Base-by-base conservation (phyloP, 2,797 vertebrate genomes). In the Taeniopygia guttata region DNA sequence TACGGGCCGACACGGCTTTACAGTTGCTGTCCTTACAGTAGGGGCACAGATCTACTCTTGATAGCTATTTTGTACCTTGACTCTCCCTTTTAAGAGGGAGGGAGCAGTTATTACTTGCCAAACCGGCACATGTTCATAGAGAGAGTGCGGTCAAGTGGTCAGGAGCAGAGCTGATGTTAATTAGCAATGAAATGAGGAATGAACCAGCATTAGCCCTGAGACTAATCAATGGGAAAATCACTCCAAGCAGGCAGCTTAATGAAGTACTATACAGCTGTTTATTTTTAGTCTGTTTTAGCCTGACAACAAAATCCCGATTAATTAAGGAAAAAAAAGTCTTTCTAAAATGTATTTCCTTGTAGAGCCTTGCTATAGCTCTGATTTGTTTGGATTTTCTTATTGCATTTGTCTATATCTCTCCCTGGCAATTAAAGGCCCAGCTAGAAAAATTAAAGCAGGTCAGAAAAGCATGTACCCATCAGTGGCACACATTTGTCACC, bases 161-260 rank as follows among this genome's bases (percentile, higher is more conserved):
- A 98, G 97, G 97, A 98, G 98, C 98, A 97, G 98, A 97, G 96
- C 97, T 98, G 98, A 98, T 98, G 98, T 98, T 99, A 98, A 99
- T 99, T 99, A 99, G 98, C 97, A 98, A 97, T 97, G 98, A 98
- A 98, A 98, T 98, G 98, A 98, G 98, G 98, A 98, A 99, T 98
- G 98, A 98, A 98, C 98, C 95, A 97, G 98, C 98, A 98, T 99
- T 99, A 99, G 98, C 98, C 98, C 97, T 97, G 98, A 98, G 98
- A 98, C 98, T 98, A 99, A 99, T 99, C 99, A 99, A 99, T 99
- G 98, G 98, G 98, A 98, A 99, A 99, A 99, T 98, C 98, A 99
- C 98, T 98, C 97, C 95, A 97, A 98, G 98, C 97, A 97, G 97
- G 96, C 97, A 97, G 96, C 97, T 97, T 98, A 99, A 98, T 98